These are phyloP conservation scores for Charina bottae DNA, from an alignment of 2,113 vertebrate genomes.

Conservation along the genomic window DNA sequence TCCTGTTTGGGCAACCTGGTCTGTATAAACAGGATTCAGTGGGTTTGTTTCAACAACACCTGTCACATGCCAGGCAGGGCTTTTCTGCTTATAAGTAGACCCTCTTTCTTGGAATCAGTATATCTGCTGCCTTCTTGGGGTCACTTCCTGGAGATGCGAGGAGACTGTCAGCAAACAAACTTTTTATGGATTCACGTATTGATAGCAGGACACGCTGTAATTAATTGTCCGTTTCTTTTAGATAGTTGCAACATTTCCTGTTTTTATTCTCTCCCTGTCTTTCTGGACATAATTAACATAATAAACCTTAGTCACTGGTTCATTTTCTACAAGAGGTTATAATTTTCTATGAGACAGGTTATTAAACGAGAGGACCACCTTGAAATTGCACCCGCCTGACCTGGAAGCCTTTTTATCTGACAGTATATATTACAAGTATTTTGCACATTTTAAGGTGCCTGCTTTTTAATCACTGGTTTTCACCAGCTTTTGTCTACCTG, in stretches of 20 bases:
- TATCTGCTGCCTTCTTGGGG: neutral
- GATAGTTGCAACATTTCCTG: slow-evolving; percentile 28
- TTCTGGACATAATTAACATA: slow-evolving; percentile 9
- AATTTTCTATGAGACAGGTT: neutral
- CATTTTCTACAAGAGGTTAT: neutral
- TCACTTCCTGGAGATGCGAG: slow-evolving; percentile 26
- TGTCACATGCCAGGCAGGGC: slow-evolving; percentile 29
- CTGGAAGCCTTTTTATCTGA: neutral
- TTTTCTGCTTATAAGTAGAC: slow-evolving; percentile 40
- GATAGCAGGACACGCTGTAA: slow-evolving; percentile 24
- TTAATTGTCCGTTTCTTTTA: slow-evolving; percentile 29
- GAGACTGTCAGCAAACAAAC: slow-evolving; percentile 35
- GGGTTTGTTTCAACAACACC: slow-evolving; percentile 36
- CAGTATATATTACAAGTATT: neutral
- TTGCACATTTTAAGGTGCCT: neutral
- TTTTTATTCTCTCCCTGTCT: slow-evolving; percentile 11
- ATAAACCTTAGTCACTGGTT: neutral
- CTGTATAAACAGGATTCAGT: neutral
- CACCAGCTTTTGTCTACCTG: neutral
- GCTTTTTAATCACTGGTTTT: neutral
- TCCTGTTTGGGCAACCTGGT: slow-evolving; percentile 48
- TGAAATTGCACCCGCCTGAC: neutral
- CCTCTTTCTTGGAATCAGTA: slow-evolving; percentile 47
- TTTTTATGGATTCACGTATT: neutral
- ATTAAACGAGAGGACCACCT: neutral